A percentile compares a stretch with the other conserved stretches of the same genome.
Evolutionary conservation across 2,888 invertebrate species (phyloP).

Genomic region (Cheilosia pagana): DNA sequence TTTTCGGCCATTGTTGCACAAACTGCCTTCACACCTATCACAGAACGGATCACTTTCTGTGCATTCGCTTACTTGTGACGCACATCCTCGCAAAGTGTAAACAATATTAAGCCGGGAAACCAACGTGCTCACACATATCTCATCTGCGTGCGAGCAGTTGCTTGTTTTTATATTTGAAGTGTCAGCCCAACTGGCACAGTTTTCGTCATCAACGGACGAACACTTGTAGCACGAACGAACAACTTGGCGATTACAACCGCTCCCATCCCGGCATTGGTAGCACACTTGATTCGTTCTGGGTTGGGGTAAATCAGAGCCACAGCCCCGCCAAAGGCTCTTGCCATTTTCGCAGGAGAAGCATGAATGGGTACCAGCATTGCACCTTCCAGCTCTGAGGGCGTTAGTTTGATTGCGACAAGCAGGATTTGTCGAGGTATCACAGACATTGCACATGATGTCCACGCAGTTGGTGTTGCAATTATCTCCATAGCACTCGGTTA

Average conservation of each 20-base stretch:
- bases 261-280: constrained; percentile 78
- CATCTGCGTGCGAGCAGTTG: constrained; percentile 77
- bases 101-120: constrained; percentile 77
- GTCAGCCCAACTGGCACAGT: constrained; percentile 77
- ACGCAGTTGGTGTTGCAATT: constrained; percentile 78
- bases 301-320: constrained; percentile 70
- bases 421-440: constrained; percentile 77
- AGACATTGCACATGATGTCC: constrained; percentile 79
- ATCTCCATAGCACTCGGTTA: constrained; percentile 79
- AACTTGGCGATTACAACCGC: constrained; percentile 79
- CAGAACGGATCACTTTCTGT: constrained; percentile 80
- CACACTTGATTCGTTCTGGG: constrained; percentile 75
- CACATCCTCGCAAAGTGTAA: constrained; percentile 80
- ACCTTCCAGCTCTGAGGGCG: constrained; percentile 72
- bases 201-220: constrained; percentile 77
- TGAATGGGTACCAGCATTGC: constrained; percentile 76
- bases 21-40: constrained; percentile 79
- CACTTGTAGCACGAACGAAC: constrained; percentile 80
- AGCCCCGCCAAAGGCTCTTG: constrained; percentile 79
- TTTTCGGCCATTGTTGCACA: constrained; percentile 77
- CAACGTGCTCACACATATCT: constrained; percentile 80
- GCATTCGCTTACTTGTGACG: constrained; percentile 78
- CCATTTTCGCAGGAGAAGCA: constrained; percentile 81
- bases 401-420: constrained; percentile 77
- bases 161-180: constrained; percentile 68